Conservation (phyloP, 2,797 vertebrate species). For the Alectoris magna region DNA sequence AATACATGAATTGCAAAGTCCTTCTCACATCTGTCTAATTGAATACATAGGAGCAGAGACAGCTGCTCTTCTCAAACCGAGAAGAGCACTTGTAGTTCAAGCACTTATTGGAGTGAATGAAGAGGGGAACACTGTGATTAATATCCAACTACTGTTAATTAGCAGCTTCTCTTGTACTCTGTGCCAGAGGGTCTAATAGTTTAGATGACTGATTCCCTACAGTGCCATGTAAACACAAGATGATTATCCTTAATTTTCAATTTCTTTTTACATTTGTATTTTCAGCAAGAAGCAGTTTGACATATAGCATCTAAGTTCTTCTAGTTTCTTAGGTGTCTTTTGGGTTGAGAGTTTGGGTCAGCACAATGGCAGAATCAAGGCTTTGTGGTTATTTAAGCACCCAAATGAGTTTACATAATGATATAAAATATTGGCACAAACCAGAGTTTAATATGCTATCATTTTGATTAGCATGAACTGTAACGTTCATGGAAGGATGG, state of each 20-base stretch:
- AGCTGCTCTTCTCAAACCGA: background rate
- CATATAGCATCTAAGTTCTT: background rate
- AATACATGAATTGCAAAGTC: background rate
- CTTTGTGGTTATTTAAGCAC: background rate
- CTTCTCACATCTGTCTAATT: background rate
- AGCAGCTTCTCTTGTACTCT: conserved; percentile 26
- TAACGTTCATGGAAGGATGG: background rate
- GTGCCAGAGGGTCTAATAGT: background rate
- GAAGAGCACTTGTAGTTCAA: background rate
- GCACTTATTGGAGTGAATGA: conserved; percentile 6
- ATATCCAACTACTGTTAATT: conserved; percentile 50
- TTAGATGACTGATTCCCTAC: conserved; percentile 39
- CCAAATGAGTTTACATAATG: background rate
- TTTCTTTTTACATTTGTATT: background rate
- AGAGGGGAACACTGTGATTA: conserved; percentile 49
- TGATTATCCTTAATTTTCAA: conserved; percentile 30
- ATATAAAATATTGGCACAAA: background rate
- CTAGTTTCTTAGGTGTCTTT: background rate
- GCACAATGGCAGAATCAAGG: background rate
- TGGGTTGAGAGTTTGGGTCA: background rate
- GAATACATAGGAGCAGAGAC: background rate
- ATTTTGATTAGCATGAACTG: background rate
- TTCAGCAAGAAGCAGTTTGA: background rate
- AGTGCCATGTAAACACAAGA: conserved; percentile 16
- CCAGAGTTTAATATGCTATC: background rate